Evolutionary conservation across 2,113 vertebrate species (phyloP).

Genomic region (Jaculus jaculus): DNA sequence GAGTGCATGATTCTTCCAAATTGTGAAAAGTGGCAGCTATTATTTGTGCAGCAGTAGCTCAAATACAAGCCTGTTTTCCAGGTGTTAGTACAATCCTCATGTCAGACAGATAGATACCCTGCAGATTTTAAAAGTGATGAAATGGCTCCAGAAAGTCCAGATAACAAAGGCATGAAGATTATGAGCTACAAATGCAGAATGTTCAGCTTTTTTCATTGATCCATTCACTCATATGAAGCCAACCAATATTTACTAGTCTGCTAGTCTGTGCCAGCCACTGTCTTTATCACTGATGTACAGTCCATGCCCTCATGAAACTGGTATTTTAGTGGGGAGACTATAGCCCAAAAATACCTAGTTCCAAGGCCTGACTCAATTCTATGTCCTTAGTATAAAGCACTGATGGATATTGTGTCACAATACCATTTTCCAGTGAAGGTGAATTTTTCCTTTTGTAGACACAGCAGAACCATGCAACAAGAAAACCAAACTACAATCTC

Average conservation of each 20-base stretch:
- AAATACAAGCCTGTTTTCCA: constrained; percentile 29
- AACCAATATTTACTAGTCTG: constrained; percentile 1
- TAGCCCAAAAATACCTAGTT: neutral
- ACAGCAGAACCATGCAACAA: constrained; percentile 32
- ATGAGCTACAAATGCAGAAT: neutral
- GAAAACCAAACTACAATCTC: constrained; percentile 48
- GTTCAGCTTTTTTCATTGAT: neutral
- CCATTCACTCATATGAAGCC: neutral
- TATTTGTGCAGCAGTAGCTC: constrained; percentile 20
- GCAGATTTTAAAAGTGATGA: neutral
- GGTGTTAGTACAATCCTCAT: neutral
- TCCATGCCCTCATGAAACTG: neutral
- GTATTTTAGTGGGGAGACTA: constrained; percentile 12
- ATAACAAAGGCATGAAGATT: neutral
- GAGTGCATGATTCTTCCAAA: neutral
- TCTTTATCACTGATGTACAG: neutral
- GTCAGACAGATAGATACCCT: neutral
- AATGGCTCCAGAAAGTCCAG: constrained; percentile 5
- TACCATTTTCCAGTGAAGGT: constrained; percentile 38
- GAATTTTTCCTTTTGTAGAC: constrained; percentile 17
- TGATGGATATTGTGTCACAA: neutral
- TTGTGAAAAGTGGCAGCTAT: neutral
- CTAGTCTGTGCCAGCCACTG: neutral
- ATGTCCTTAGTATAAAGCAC: neutral
- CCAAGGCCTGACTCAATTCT: neutral